These are phyloP conservation scores for Sitta europaea DNA, from an alignment of 2,113 vertebrate species.

Conservation along the genomic window DNA sequence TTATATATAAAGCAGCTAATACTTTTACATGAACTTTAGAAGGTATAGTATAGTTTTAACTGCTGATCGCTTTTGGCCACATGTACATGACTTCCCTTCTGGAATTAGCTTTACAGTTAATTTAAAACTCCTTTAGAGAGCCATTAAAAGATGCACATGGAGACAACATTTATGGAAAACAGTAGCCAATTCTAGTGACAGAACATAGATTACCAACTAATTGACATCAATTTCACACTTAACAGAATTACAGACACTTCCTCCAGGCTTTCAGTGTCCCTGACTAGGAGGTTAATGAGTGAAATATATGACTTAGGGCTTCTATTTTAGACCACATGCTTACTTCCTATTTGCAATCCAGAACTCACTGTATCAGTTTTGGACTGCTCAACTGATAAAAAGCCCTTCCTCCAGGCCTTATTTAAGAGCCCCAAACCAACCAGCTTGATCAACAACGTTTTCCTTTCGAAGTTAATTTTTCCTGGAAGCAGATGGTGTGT, in stretches of 20 bases:
- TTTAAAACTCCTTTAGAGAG: conserved; percentile 44
- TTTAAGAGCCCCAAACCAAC: neutral
- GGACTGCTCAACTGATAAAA: neutral
- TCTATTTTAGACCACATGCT: conserved; percentile 14
- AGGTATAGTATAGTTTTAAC: conserved; percentile 42
- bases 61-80: neutral
- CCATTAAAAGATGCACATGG: conserved; percentile 23
- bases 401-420: neutral
- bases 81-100: conserved; percentile 12
- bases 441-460: neutral
- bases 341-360: neutral
- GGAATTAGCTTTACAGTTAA: conserved; percentile 49
- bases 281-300: neutral
- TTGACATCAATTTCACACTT: neutral
- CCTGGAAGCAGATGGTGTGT: neutral
- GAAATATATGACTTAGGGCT: conserved; percentile 7
- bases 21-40: conserved; percentile 50
- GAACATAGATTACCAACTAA: neutral
- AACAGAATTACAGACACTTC: neutral
- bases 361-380: neutral
- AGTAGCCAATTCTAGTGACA: conserved; percentile 43
- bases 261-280: neutral
- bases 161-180: conserved; percentile 5
- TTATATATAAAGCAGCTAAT: conserved; percentile 41
- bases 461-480: neutral